These are phyloP conservation scores for Cheilosia vernalis DNA, from an alignment of 2,888 invertebrate species.

Conservation along the genomic window DNA sequence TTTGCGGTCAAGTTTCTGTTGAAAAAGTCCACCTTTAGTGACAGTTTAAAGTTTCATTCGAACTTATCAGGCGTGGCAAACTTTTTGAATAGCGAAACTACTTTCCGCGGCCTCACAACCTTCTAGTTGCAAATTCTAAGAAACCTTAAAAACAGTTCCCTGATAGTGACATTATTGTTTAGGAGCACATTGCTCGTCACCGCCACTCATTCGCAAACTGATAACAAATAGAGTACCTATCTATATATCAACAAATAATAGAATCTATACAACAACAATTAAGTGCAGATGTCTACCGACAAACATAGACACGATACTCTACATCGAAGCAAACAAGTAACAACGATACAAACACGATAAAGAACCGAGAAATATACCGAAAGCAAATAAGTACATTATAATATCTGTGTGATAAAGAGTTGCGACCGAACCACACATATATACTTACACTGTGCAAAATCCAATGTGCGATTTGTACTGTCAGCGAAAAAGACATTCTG, in stretches of 20 bases:
- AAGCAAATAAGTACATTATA: constrained; percentile 54
- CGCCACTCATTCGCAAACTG: constrained; percentile 40
- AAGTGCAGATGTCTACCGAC: constrained; percentile 68
- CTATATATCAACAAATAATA: constrained; percentile 38
- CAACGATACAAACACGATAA: constrained; percentile 63
- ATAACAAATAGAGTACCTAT: constrained; percentile 46
- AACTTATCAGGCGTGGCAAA: not conserved
- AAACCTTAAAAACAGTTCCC: constrained; percentile 41
- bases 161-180: constrained; percentile 68
- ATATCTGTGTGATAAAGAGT: constrained; percentile 62
- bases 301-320: constrained; percentile 47
- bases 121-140: constrained; percentile 13
- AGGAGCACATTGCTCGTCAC: constrained; percentile 28
- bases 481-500: not conserved
- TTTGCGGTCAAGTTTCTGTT: not conserved
- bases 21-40: not conserved
- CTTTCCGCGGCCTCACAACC: not conserved
- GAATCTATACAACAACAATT: constrained; percentile 62
- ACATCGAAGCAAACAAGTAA: constrained; percentile 63
- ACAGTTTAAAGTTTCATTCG: no score
- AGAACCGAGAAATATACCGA: constrained; percentile 25
- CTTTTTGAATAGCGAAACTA: not conserved
- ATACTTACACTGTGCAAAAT: constrained; percentile 32
- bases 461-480: constrained; percentile 34
- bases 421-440: constrained; percentile 7